Evolutionary conservation across 2,888 invertebrate genomes (phyloP), one percentile per base, ranked within the genome.

Genomic region (Entomobrya multifasciata): DNA sequence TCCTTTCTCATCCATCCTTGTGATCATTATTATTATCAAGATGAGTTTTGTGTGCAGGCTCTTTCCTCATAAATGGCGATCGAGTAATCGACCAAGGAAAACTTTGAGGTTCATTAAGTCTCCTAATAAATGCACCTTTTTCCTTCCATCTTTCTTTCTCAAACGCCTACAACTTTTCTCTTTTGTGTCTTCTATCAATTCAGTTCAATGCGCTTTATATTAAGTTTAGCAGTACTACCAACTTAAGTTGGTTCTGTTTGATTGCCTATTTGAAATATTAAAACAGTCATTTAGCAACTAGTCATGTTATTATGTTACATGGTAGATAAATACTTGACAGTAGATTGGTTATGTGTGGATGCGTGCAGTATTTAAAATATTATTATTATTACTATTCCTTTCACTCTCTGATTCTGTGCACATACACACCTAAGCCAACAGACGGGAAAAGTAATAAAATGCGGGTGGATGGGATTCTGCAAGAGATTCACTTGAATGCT

Each of bases 381-480:
- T 62, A 62, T 27, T 30, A 13, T 57, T 30, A 20, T n/a, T 15
- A 49, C 13, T 49, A 15, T 49, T 2, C 49, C n/a, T 10, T 30
- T 30, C 62, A 27, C 13, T 65, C 41, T 65, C 11, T 41, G 8
- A 41, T 65, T 65, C 25, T 22, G 0, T 20, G 10, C 44, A 10
- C 57, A n/a, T 20, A 13, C 67, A 67, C 15, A n/a, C 20, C 65
- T 8, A 36, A 36, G 36, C n/a, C 36, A 36, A 22, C 15, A 25
- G 57, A 44, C 2, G 36, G 30, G 25, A 41, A 20, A 6, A 41
- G 47, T 17, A 67, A 67, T 67, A 67, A 67, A 44, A 44, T 67
- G 41, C 67, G 67, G 67, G 44, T 67, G 36, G 47, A 67, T 67
- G n/a, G n/a, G n/a, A n/a, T 47, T 67, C 44, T 47, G 30, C 20